Percentiles rank a stretch among this genome's conserved stretches.
Conservation (phyloP, 2,797 vertebrate species). For the Rhinogobio ventralis region DNA sequence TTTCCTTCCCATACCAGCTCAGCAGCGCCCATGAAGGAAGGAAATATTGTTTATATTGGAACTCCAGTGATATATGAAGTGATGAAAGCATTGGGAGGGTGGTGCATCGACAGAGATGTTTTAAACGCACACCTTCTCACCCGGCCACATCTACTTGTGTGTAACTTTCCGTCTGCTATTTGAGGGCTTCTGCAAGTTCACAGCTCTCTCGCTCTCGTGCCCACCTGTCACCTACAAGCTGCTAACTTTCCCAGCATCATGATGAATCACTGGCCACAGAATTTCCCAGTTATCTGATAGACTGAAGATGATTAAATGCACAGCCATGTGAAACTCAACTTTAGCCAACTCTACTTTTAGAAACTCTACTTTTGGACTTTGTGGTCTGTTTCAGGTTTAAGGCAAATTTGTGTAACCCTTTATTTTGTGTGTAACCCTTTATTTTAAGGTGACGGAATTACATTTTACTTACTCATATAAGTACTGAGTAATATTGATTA, state of each 20-base stretch:
- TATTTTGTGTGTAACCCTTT: background rate
- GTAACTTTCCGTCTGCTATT: conserved; percentile 14
- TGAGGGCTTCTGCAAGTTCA: conserved; percentile 7
- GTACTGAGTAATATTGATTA: no score
- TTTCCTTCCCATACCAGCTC: conserved; percentile 68
- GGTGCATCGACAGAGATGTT: conserved; percentile 14
- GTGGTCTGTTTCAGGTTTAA: background rate
- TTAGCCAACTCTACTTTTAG: background rate
- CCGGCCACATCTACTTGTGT: background rate
- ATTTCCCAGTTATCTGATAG: conserved; percentile 1
- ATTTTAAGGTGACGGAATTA: background rate
- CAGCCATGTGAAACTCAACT: background rate
- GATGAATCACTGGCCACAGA: background rate
- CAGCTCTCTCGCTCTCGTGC: background rate
- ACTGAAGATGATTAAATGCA: background rate
- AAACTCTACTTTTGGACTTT: background rate
- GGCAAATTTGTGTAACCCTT: no score
- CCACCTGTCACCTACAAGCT: background rate
- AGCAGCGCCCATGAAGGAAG: conserved; percentile 27
- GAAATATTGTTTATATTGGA: conserved; percentile 12
- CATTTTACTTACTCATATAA: no score
- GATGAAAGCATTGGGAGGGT: conserved; percentile 31
- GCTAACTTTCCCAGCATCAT: background rate
- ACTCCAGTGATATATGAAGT: conserved; percentile 49
- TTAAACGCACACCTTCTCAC: background rate